phyloP scores from a whole-genome alignment of 2,113 vertebrate species.

The Antennarius striatus region DNA sequence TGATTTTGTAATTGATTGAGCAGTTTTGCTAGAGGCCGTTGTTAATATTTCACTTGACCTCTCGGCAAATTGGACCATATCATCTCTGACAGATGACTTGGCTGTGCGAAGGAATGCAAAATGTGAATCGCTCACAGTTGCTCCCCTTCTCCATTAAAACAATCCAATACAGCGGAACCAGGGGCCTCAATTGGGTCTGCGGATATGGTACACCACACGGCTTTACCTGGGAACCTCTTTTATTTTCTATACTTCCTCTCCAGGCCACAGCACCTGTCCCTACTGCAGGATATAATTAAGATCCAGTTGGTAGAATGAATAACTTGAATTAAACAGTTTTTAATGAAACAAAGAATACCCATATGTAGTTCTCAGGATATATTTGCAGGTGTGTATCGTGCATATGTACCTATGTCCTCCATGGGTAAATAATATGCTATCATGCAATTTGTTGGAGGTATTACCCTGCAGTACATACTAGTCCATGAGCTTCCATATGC shows the following conservation, averaged over 20 bases:
- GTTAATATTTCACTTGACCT: slow-evolving; percentile 76
- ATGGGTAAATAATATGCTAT: slow-evolving; percentile 9
- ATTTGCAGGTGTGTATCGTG: neutral
- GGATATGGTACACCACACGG: neutral
- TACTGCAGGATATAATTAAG: slow-evolving; percentile 27
- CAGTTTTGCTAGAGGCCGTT: slow-evolving; percentile 53
- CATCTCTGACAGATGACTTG: slow-evolving; percentile 62
- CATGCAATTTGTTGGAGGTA: slow-evolving; percentile 17
- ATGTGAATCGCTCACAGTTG: slow-evolving; percentile 58
- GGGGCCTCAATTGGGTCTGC: slow-evolving; percentile 31
- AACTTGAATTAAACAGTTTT: neutral
- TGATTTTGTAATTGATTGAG: slow-evolving; percentile 65
- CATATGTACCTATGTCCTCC: neutral
- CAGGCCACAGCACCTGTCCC: neutral
- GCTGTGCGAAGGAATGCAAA: slow-evolving; percentile 32
- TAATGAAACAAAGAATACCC: neutral
- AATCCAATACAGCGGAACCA: slow-evolving; percentile 44
- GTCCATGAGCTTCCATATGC: slow-evolving; percentile 11
- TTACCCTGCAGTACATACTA: no score
- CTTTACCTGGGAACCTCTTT: slow-evolving; percentile 33
- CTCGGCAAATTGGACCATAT: slow-evolving; percentile 65
- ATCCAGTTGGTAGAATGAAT: slow-evolving; percentile 3
- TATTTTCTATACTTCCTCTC: slow-evolving; percentile 17
- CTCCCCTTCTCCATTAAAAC: slow-evolving; percentile 43
- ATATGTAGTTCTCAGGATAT: slow-evolving; percentile 5